A percentile compares a stretch with the other conserved stretches of the same genome.
Conservation (phyloP, 1,140 invertebrate species). For the Hyposmocoma kahamanoa region DNA sequence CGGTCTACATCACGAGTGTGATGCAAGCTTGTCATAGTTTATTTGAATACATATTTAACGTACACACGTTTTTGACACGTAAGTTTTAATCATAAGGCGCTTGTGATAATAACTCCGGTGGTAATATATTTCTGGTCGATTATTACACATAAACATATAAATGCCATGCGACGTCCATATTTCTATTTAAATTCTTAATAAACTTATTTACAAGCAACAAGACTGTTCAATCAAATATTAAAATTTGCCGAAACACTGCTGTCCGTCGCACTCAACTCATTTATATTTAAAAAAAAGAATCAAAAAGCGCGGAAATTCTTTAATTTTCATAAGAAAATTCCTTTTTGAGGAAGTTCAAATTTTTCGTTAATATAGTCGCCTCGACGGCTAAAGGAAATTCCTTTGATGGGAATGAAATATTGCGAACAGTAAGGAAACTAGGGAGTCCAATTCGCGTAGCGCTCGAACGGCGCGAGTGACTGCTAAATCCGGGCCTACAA, state of each 20-base stretch:
- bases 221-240: constrained; percentile 31
- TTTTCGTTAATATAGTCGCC: constrained; percentile 54
- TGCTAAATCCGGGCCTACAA: constrained; percentile 48
- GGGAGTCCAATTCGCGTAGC: constrained; percentile 13
- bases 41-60: background rate
- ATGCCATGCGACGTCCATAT: background rate
- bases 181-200: constrained; percentile 28
- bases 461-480: constrained; percentile 30
- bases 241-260: constrained; percentile 33
- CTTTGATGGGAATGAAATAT: constrained; percentile 61
- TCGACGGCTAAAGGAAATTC: constrained; percentile 27
- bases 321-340: constrained; percentile 53
- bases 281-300: constrained; percentile 36
- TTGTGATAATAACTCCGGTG: too few species aligned
- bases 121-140: background rate
- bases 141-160: background rate
- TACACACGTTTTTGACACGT: too few species aligned
- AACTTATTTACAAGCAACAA: constrained; percentile 28
- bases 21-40: background rate
- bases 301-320: constrained; percentile 40
- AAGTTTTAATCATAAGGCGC: too few species aligned
- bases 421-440: constrained; percentile 21
- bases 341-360: constrained; percentile 37
- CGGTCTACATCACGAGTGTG: too few species aligned
- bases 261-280: constrained; percentile 30